Percentiles rank a stretch among this genome's conserved stretches.
These are phyloP conservation scores for Diceros bicornis DNA, from an alignment of 2,797 vertebrate genomes.

Conservation along the genomic window DNA sequence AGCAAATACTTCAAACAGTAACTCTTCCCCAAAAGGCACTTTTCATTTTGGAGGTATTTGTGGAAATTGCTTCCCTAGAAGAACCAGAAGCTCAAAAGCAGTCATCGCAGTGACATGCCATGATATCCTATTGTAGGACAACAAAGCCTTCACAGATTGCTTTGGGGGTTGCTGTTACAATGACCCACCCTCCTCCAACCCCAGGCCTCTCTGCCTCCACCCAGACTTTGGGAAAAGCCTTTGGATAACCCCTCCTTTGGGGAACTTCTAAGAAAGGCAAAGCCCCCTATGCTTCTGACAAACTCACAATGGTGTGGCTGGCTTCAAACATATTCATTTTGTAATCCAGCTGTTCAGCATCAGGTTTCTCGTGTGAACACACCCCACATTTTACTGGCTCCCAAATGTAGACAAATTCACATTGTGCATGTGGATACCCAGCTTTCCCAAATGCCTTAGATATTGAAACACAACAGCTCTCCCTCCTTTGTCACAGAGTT, in stretches of 20 bases:
- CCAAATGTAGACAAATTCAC: conserved; percentile 63
- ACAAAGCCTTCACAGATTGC: conserved; percentile 32
- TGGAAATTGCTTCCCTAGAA: conserved; percentile 57
- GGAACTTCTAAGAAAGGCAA: conserved; percentile 69
- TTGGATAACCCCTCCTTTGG: conserved; percentile 65
- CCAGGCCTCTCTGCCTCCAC: background rate
- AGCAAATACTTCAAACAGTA: conserved; percentile 53
- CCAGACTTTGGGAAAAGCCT: conserved; percentile 64
- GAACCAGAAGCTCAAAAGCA: background rate
- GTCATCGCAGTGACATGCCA: background rate
- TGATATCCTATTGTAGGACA: conserved; percentile 8
- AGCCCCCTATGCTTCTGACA: conserved; percentile 65
- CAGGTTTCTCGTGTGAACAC: conserved; percentile 69
- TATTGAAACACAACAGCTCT: conserved; percentile 46
- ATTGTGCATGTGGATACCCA: conserved; percentile 53
- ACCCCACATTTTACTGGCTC: conserved; percentile 70
- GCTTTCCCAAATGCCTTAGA: conserved; percentile 35
- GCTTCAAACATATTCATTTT: conserved; percentile 61
- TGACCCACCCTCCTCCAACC: background rate
- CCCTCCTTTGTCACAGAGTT: conserved; percentile 21
- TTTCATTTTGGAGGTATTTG: conserved; percentile 53
- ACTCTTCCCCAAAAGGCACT: background rate
- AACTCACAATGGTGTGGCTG: conserved; percentile 53
- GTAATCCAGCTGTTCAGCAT: conserved; percentile 75
- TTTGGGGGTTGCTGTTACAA: conserved; percentile 9